Base-by-base conservation (phyloP, 2,113 vertebrate species). In the Oryzias woworae region DNA sequence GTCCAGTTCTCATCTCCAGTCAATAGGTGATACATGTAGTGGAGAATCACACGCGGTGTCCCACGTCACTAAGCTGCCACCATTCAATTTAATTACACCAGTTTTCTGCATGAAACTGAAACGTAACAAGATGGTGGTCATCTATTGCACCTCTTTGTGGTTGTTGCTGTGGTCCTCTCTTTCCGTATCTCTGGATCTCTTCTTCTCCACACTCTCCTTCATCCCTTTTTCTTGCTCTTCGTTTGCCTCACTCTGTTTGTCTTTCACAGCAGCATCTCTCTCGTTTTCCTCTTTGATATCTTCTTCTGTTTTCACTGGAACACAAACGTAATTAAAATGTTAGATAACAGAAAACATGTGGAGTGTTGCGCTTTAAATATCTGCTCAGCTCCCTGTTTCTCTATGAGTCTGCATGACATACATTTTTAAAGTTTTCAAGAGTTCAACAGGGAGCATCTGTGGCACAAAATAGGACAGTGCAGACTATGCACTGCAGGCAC, bases 131-230 rank as follows among this genome's bases (percentile, higher is more conserved):
- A 12, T 36, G 8, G 12, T 36, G 36, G 36, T 36, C 36, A 36
- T 36, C 36, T 15, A 47, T 20, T 81, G 80, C 65, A 91, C 92
- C 90, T 93, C 90, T 78, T 66, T 88, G 70, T 76, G 63, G 77
- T 65, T 78, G 24, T 65, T 22, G 58, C 53, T 41, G 56, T 61
- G 75, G 45, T 86, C 45, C 17, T 80, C 73, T 66, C 36, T 85
- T 63, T 66, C 61, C 1, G 31, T 64, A 62, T 78, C 82, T 62
- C 60, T 62, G 66, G 42, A 50, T 68, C 60, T 60, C 53, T 73
- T 75, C 70, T 55, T 78, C 12, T 86, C 74, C 2, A 48, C 7
- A 66, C 45, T 67, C 57, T 89, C 84, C 63, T 75, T 76, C 62
- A 57, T 50, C 46, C 18, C 55, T 59, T 66, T 71, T 18, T 84